Evolutionary conservation across 2,888 invertebrate genomes (phyloP).

Genomic region (Drosophila birchii): DNA sequence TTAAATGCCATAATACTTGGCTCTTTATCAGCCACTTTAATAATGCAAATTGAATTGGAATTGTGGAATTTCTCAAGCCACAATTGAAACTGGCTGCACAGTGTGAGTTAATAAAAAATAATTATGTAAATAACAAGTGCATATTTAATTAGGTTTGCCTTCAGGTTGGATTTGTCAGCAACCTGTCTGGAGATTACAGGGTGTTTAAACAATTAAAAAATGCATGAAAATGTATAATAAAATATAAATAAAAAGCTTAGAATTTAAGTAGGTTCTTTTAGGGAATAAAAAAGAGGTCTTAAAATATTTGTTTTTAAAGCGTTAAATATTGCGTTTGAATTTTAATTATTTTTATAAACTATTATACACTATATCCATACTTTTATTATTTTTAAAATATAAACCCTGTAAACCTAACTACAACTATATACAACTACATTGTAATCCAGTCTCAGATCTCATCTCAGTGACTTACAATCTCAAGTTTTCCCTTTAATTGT

Average conservation of each 20-base stretch:
- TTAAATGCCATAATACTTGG: conserved; percentile 15
- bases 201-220: neutral
- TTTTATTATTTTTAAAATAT: neutral
- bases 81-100: conserved; percentile 10
- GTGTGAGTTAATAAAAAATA: conserved; percentile 36
- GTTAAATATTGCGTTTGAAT: too few relatives aligned
- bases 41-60: conserved; percentile 25
- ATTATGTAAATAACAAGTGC: conserved; percentile 42
- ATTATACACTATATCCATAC: too few relatives aligned
- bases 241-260: neutral
- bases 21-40: conserved; percentile 5
- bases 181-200: neutral
- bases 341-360: too few relatives aligned
- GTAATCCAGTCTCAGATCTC: conserved; percentile 3
- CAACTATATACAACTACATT: conserved; percentile 18
- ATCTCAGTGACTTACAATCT: conserved; percentile 17
- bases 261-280: too few relatives aligned
- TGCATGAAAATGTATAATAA: neutral
- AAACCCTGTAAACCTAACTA: conserved; percentile 31
- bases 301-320: too few relatives aligned
- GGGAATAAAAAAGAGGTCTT: too few relatives aligned
- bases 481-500: conserved; percentile 34
- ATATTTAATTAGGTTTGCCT: conserved; percentile 24
- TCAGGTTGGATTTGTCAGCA: conserved; percentile 14
- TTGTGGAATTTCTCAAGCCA: conserved; percentile 13